Percentiles rank a stretch among this genome's conserved stretches.
Evolutionary conservation across 1,140 invertebrate species (phyloP).

Genomic region (Radopholus similis): DNA sequence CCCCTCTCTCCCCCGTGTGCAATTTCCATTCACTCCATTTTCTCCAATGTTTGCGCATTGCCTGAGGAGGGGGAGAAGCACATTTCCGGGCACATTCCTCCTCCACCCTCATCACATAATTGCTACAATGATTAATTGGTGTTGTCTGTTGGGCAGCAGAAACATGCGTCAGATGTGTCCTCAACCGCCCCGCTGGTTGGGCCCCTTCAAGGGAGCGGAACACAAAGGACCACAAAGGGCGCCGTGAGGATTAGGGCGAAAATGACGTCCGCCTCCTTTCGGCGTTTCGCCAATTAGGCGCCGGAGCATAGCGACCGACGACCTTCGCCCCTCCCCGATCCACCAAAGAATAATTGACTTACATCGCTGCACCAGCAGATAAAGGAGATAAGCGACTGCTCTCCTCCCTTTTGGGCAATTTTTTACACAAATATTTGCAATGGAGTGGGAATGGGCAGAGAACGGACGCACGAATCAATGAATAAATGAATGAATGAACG

Average conservation of each 20-base stretch:
- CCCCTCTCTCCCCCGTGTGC: neutral
- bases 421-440: conserved; percentile 23
- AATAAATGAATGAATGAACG: too few species aligned
- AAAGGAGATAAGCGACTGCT: conserved; percentile 16
- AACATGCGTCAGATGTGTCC: too few species aligned
- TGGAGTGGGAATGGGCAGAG: too few species aligned
- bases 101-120: neutral
- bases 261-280: neutral
- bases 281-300: conserved; percentile 1
- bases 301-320: neutral
- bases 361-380: neutral
- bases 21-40: neutral
- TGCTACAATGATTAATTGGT: neutral
- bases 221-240: neutral
- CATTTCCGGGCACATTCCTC: neutral
- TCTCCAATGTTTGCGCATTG: neutral
- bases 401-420: conserved; percentile 4
- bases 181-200: neutral
- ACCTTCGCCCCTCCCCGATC: neutral
- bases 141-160: too few species aligned
- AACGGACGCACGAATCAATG: too few species aligned
- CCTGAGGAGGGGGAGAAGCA: neutral
- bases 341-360: conserved; percentile 6
- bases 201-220: neutral
- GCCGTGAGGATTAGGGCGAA: neutral